Evolutionary conservation across 2,113 vertebrate genomes (phyloP).

Genomic region (Tauraco erythrolophus): DNA sequence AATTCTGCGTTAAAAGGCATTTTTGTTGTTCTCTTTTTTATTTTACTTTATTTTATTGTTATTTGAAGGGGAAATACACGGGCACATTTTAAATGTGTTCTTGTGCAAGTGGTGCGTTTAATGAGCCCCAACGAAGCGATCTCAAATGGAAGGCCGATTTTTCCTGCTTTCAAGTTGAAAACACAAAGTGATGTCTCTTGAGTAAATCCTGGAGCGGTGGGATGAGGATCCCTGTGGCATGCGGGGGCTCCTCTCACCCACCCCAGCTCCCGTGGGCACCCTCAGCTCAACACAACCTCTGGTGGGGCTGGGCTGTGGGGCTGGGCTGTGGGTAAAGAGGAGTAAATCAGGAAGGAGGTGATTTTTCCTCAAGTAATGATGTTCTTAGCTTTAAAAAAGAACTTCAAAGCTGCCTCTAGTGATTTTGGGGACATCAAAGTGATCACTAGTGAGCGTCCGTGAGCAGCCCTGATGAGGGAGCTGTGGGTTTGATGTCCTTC

Average conservation of each 20-base stretch:
- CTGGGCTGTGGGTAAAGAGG: background rate
- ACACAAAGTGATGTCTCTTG: background rate
- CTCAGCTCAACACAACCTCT: background rate
- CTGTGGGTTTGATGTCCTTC: background rate
- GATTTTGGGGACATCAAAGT: background rate
- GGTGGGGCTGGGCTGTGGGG: background rate
- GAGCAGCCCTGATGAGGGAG: background rate
- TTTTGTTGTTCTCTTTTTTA: background rate
- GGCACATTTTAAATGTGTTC: background rate
- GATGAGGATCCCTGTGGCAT: background rate
- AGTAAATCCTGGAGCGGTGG: background rate
- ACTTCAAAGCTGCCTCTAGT: background rate
- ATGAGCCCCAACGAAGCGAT: background rate
- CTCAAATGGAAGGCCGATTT: background rate
- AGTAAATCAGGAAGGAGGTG: background rate
- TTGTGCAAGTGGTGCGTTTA: background rate
- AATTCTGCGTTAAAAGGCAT: background rate
- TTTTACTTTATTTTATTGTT: background rate
- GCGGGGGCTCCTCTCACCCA: background rate
- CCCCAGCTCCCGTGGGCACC: background rate
- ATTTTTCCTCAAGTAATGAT: background rate
- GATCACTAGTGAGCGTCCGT: rapidly evolving
- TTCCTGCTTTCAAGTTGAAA: background rate
- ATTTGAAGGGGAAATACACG: background rate
- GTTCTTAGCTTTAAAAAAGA: background rate